These are phyloP conservation scores for Saccopteryx bilineata DNA, from an alignment of 2,113 vertebrate species.

Conservation along the genomic window DNA sequence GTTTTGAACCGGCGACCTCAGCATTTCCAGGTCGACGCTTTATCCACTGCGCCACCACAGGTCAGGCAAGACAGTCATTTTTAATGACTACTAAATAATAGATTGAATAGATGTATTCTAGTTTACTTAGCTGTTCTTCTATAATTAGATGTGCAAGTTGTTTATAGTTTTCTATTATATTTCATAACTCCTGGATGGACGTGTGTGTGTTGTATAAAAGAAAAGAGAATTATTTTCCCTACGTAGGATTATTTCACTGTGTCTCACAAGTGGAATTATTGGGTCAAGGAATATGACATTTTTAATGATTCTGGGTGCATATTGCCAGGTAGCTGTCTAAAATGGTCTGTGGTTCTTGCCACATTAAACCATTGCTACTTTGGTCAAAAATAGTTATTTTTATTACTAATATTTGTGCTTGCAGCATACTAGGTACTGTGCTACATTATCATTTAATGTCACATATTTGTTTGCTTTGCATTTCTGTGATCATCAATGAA, in stretches of 20 bases:
- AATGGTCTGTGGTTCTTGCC: not conserved
- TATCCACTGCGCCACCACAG: no score
- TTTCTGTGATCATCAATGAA: conserved; percentile 46
- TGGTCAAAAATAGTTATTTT: conserved; percentile 9
- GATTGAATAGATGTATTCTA: not conserved
- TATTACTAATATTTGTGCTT: conserved; percentile 46
- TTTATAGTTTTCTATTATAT: conserved; percentile 47
- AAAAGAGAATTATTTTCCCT: not conserved
- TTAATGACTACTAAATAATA: conserved; percentile 38
- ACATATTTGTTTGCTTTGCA: conserved; percentile 33
- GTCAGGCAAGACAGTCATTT: conserved; percentile 25
- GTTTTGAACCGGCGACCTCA: no score
- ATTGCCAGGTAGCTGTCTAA: not conserved
- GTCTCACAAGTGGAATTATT: conserved; percentile 23
- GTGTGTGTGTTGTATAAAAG: not conserved
- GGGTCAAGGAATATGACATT: conserved; percentile 25
- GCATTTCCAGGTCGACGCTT: no score
- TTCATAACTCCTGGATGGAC: conserved; percentile 25
- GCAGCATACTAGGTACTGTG: not conserved
- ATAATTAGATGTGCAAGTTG: not conserved
- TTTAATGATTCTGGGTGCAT: conserved; percentile 26
- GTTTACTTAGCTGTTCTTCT: not conserved
- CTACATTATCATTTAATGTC: not conserved
- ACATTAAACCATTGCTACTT: not conserved
- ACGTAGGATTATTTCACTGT: not conserved